Percentiles rank a stretch among this genome's conserved stretches.
These are phyloP conservation scores for Microctonus brassicae DNA, from an alignment of 2,888 invertebrate genomes.

Conservation along the genomic window DNA sequence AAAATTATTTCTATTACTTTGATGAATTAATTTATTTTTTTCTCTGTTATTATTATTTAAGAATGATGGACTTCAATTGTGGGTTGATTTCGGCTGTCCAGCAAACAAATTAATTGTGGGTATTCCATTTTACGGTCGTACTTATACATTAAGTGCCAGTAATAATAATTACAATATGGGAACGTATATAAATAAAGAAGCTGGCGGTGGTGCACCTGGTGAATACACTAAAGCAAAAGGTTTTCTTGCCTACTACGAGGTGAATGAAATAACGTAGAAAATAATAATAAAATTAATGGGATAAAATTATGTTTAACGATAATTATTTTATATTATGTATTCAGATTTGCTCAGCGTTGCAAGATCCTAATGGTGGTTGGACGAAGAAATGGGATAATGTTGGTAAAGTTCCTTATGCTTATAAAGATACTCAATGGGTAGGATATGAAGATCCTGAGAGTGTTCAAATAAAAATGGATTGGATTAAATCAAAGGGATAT, in stretches of 20 bases:
- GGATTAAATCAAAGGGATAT: slow-evolving; percentile 85
- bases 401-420: slow-evolving; percentile 88
- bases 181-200: slow-evolving; percentile 91
- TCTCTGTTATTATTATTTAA: slow-evolving; percentile 65
- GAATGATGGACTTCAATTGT: slow-evolving; percentile 89
- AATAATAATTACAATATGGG: slow-evolving; percentile 87
- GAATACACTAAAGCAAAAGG: slow-evolving; percentile 90
- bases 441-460: slow-evolving; percentile 88
- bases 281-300: not conserved
- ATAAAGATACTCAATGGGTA: slow-evolving; percentile 91
- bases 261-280: slow-evolving; percentile 57
- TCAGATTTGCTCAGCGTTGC: slow-evolving; percentile 84
- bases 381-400: slow-evolving; percentile 86
- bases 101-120: slow-evolving; percentile 90
- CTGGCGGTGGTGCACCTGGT: slow-evolving; percentile 88
- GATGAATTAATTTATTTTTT: too few species aligned
- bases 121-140: slow-evolving; percentile 90
- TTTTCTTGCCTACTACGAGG: slow-evolving; percentile 89
- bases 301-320: not conserved
- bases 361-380: slow-evolving; percentile 81
- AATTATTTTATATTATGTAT: slow-evolving; percentile 33
- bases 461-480: slow-evolving; percentile 91
- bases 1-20: not conserved
- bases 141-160: slow-evolving; percentile 84
- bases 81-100: slow-evolving; percentile 92